Evolutionary conservation across 1,140 invertebrate species (phyloP), one percentile per base, ranked within the genome.

Genomic region (Lordiphosa clarofinis): DNA sequence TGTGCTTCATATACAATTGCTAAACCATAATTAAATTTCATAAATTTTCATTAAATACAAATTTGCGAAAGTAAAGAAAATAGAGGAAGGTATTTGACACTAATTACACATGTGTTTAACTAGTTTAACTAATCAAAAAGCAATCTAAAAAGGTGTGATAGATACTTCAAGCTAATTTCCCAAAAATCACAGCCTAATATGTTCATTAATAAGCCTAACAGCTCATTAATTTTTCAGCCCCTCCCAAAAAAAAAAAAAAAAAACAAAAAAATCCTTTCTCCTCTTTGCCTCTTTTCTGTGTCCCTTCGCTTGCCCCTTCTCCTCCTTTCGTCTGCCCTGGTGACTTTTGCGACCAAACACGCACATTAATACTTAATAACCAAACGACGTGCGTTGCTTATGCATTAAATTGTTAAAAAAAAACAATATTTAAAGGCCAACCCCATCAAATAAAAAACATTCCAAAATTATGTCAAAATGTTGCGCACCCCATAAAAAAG

Each of bases 401-500:
- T 35, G 52, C 55, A 67, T 56, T 81, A 69, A 61, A 71, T 36
- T 42, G 21, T 38, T 15, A 15, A 73, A 52, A 21, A 21, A 21
- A 4, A 21, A 31, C 58, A 39, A 59, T 76, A 82, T 72, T 82
- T 82, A 73, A 81, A 75, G 36, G 7, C n/a, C 53, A 54, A 38
- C 11, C 31, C 6, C 11, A 31, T 52, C 39, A 49, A 35, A 44
- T 52, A 38, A 12, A 46, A 24, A 38, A n/a, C 42, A 46, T 35
- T 40, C 37, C 58, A 39, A 40, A 71, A 70, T 44, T 19, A 67
- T 62, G 66, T 63, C 67, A 49, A 74, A 81, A 82, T 73, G 59
- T 72, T 73, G 58, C 63, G 63, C 67, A 82, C 72, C 46, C 56
- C 68, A 84, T 82, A 76, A 84, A 81, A 46, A 76, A 75, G 72